Evolutionary conservation across 2,113 vertebrate genomes (phyloP).

Genomic region (Coturnix japonica): DNA sequence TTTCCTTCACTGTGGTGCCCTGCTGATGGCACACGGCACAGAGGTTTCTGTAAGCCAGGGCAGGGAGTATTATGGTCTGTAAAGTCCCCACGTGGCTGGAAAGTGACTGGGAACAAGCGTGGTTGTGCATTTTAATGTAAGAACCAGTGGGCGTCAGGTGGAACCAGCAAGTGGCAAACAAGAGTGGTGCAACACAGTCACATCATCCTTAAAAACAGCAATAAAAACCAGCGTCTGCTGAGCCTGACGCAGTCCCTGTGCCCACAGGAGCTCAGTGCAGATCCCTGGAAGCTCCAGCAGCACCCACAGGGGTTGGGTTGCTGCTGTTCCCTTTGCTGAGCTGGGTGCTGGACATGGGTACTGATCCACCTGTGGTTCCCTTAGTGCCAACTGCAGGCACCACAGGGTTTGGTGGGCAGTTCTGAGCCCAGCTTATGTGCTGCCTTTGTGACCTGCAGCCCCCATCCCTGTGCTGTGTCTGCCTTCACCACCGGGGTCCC

Average conservation of each 20-base stretch:
- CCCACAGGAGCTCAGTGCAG: fast-evolving
- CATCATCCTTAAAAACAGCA: no score
- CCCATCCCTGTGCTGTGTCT: fast-evolving
- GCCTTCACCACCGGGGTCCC: fast-evolving
- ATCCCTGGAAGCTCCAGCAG: not conserved
- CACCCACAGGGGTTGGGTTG: fast-evolving
- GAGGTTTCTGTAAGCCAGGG: not conserved
- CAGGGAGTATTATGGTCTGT: fast-evolving
- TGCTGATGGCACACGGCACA: not conserved
- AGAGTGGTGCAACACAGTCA: no score
- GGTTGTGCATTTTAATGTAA: no score
- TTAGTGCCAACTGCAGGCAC: fast-evolving
- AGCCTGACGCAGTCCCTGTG: fast-evolving
- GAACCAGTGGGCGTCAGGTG: not conserved
- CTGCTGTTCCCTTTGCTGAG: fast-evolving
- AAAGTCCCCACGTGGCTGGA: not conserved
- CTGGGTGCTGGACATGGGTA: not conserved
- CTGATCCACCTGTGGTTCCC: not conserved
- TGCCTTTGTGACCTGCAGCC: not conserved
- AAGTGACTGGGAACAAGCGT: not conserved
- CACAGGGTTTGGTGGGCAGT: not conserved
- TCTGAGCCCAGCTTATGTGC: fast-evolving
- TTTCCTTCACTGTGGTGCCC: fast-evolving
- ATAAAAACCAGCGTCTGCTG: not conserved
- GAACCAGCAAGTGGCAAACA: not conserved